Percentiles rank a stretch among this genome's conserved stretches.
Evolutionary conservation across 1,140 invertebrate species (phyloP).

Genomic region (Drosophila tropicalis): DNA sequence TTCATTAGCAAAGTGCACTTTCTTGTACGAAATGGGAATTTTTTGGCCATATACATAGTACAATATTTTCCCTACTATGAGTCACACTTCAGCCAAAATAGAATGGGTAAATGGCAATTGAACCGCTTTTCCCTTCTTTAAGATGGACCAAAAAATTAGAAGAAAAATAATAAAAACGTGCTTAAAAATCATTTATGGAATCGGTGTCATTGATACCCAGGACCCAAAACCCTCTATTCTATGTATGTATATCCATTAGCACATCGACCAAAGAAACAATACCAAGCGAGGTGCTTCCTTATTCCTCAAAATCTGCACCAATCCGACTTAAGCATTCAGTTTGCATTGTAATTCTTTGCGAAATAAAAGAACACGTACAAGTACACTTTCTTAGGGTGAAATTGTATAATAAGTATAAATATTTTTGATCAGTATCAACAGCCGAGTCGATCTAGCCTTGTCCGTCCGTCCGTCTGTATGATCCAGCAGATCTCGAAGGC

Average conservation of each 20-base stretch:
- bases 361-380: too few species aligned
- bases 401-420: too few species aligned
- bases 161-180: conserved; percentile 75
- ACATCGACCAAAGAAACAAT: conserved; percentile 44
- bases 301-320: too few species aligned
- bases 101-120: not conserved
- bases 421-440: too few species aligned
- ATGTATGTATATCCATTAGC: too few species aligned
- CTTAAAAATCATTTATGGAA: conserved; percentile 82
- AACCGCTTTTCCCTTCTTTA: conserved; percentile 32
- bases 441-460: too few species aligned
- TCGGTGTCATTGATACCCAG: conserved; percentile 74
- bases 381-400: too few species aligned
- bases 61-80: conserved; percentile 28
- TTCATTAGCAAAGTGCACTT: conserved; percentile 80
- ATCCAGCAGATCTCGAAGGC: too few species aligned
- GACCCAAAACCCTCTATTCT: not conserved
- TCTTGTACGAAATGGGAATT: conserved; percentile 60
- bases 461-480: too few species aligned
- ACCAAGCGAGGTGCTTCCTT: too few species aligned
- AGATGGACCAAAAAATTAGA: conserved; percentile 11
- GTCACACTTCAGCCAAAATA: conserved; percentile 20
- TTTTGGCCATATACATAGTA: conserved; percentile 23
- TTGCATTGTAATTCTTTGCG: too few species aligned
- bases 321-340: too few species aligned